These are phyloP conservation scores for Hypanus sabinus DNA, from an alignment of 2,113 vertebrate species.

Conservation along the genomic window DNA sequence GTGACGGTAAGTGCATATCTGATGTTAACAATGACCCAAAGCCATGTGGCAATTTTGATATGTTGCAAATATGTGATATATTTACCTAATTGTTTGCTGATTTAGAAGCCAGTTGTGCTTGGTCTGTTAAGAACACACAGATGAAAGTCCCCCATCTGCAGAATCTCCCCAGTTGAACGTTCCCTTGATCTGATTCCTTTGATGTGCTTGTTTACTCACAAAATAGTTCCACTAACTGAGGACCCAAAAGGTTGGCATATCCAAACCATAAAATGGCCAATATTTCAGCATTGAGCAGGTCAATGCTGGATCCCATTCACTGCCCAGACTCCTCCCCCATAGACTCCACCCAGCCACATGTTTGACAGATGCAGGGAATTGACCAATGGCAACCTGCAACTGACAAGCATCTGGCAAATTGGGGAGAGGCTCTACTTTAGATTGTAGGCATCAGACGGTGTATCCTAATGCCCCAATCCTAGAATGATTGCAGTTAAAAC, in stretches of 20 bases:
- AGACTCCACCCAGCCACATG: too few species aligned
- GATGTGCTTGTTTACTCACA: not conserved
- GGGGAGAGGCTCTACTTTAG: too few species aligned
- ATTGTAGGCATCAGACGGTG: too few species aligned
- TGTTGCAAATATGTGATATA: not conserved
- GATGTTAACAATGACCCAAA: not conserved
- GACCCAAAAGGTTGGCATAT: not conserved
- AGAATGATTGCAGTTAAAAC: too few species aligned
- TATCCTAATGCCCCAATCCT: too few species aligned
- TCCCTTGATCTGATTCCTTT: not conserved
- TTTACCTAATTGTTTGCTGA: not conserved
- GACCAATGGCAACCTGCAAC: too few species aligned
- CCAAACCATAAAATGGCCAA: not conserved
- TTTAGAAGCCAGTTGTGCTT: not conserved
- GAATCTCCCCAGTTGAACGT: not conserved
- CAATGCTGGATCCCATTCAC: too few species aligned
- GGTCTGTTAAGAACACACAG: not conserved
- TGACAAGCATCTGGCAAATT: too few species aligned
- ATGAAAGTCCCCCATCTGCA: too few species aligned
- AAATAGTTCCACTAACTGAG: not conserved
- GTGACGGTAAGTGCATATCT: not conserved
- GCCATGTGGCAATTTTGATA: not conserved
- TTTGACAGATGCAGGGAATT: too few species aligned
- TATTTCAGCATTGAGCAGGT: too few species aligned
- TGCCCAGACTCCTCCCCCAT: too few species aligned